A percentile compares a stretch with the other conserved stretches of the same genome.
These are phyloP conservation scores for Ovibos moschatus DNA, from an alignment of 2,113 vertebrate genomes.

Conservation along the genomic window DNA sequence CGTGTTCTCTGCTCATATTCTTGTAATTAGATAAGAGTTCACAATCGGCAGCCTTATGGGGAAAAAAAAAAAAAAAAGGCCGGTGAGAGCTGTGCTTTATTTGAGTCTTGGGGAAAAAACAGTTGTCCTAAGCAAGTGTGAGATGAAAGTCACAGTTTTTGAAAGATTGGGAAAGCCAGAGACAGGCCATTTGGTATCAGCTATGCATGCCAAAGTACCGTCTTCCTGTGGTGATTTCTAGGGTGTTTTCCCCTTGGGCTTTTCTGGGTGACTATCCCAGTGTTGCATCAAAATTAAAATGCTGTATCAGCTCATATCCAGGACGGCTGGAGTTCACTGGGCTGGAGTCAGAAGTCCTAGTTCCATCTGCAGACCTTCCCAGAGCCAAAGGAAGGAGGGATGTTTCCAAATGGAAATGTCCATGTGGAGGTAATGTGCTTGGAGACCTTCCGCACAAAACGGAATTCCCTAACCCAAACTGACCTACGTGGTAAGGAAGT, in stretches of 20 bases:
- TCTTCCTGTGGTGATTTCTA: neutral
- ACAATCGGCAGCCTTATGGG: neutral
- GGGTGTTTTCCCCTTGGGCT: neutral
- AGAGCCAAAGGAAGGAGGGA: neutral
- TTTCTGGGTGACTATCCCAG: neutral
- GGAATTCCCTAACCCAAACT: neutral
- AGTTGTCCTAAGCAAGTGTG: neutral
- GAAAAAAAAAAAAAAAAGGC: neutral
- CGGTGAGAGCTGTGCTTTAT: neutral
- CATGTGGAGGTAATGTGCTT: neutral
- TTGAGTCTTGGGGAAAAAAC: neutral
- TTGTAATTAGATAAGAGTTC: neutral
- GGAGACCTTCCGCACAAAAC: neutral
- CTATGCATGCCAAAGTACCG: neutral
- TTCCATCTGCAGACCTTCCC: neutral
- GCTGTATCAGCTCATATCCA: neutral
- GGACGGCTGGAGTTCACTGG: neutral
- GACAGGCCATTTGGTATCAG: neutral
- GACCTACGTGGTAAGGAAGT: neutral
- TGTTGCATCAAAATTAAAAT: conserved; percentile 1
- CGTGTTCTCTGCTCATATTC: neutral
- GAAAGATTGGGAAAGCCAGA: neutral
- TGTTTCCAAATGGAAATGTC: neutral
- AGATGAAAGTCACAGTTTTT: neutral
- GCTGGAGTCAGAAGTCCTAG: neutral